Conservation (phyloP, 2,888 invertebrate species). For the Coenonympha glycerion region DNA sequence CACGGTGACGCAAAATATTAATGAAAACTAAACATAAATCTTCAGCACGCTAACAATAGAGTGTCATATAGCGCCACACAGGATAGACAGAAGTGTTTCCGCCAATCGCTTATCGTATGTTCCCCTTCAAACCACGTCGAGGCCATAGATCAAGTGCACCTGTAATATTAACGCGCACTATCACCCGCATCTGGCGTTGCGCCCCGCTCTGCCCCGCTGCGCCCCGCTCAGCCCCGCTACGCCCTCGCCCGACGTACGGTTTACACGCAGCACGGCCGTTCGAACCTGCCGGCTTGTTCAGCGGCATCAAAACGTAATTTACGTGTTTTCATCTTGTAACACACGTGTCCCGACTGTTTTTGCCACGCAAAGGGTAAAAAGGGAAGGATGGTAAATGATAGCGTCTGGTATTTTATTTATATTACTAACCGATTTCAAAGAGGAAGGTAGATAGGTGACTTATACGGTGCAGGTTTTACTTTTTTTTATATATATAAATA, state of each 20-base stretch:
- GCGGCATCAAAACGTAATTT: slow-evolving; percentile 15
- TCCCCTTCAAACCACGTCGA: slow-evolving; percentile 37
- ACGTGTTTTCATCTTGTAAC: slow-evolving; percentile 14
- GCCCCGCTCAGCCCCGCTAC: slow-evolving; percentile 24
- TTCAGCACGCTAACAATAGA: too few species aligned
- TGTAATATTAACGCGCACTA: slow-evolving; percentile 47
- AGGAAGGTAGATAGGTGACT: too few species aligned
- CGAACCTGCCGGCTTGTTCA: slow-evolving; percentile 16
- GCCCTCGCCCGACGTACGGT: slow-evolving; percentile 24
- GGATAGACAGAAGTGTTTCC: too few species aligned
- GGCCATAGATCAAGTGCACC: slow-evolving; percentile 46
- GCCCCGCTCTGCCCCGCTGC: slow-evolving; percentile 27
- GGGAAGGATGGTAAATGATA: background rate
- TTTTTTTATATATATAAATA: too few species aligned
- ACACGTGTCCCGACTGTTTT: slow-evolving; percentile 4
- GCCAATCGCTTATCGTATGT: slow-evolving; percentile 28
- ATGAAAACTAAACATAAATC: too few species aligned
- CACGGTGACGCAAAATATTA: too few species aligned
- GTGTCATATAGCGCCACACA: too few species aligned
- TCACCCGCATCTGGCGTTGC: slow-evolving; percentile 44
- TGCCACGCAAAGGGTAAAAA: background rate
- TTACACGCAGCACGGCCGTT: slow-evolving; percentile 17
- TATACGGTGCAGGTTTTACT: too few species aligned
- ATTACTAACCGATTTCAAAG: too few species aligned
- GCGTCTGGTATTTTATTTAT: too few species aligned